Evolutionary conservation across 2,888 invertebrate genomes (phyloP).

Genomic region (Drosophila helvetica): DNA sequence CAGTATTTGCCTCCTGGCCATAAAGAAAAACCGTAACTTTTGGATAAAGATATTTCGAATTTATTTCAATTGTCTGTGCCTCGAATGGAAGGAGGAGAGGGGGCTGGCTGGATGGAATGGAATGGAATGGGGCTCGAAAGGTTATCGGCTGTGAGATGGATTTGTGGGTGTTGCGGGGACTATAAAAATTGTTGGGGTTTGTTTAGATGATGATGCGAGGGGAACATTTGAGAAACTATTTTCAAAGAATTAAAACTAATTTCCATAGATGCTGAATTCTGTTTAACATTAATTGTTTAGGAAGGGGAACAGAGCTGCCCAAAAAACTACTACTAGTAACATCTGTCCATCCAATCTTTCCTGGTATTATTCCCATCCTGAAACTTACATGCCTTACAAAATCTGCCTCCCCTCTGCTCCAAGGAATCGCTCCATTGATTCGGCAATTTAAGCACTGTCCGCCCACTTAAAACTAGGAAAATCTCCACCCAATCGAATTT

Average conservation of each 20-base stretch:
- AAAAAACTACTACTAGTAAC: too few species aligned
- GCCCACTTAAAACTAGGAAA: constrained; percentile 16
- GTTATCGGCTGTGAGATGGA: background rate
- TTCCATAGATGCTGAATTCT: too few species aligned
- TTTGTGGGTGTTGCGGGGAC: background rate
- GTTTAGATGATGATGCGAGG: background rate
- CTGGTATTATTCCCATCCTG: background rate
- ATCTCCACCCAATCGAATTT: constrained; percentile 11
- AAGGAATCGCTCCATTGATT: background rate
- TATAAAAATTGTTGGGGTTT: background rate
- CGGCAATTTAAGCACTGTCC: constrained; percentile 2
- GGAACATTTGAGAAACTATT: background rate
- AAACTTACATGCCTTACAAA: too few species aligned
- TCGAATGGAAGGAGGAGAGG: too few species aligned
- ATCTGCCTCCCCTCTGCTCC: background rate
- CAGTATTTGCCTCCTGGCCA: background rate
- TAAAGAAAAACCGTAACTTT: constrained; percentile 38
- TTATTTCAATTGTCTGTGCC: constrained; percentile 54
- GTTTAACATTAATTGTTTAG: too few species aligned
- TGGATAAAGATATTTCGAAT: constrained; percentile 33
- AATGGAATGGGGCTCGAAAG: background rate
- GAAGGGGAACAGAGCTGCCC: too few species aligned
- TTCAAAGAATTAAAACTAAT: background rate
- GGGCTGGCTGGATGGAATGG: background rate
- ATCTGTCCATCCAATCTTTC: background rate